Conservation (phyloP, 2,888 invertebrate species). For the Falcaria lacertinaria region DNA sequence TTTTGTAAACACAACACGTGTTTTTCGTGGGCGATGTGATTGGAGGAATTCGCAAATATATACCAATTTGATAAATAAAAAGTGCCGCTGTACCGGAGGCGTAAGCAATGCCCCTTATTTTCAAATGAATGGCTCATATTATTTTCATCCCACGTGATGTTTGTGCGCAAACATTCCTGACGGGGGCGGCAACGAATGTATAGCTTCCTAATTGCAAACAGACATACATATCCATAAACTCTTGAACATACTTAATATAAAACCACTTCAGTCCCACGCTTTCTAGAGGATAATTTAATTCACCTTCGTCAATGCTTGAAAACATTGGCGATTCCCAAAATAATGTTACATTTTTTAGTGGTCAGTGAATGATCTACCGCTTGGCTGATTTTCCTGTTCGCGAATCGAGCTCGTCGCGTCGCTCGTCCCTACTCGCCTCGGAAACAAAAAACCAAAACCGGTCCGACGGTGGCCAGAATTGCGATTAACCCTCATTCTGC, state of each 20-base stretch:
- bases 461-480: slow-evolving; percentile 63
- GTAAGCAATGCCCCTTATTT: slow-evolving; percentile 40
- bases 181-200: slow-evolving; percentile 44
- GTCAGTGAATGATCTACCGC: slow-evolving; percentile 37
- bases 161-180: slow-evolving; percentile 39
- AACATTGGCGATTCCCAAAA: slow-evolving; percentile 18
- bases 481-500: slow-evolving; percentile 61
- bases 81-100: slow-evolving; percentile 36
- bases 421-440: slow-evolving; percentile 29
- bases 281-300: slow-evolving; percentile 22
- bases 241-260: slow-evolving; percentile 30
- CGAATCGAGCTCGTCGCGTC: slow-evolving; percentile 43
- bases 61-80: slow-evolving; percentile 17
- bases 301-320: slow-evolving; percentile 10
- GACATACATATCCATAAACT: slow-evolving; percentile 38
- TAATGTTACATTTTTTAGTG: slow-evolving; percentile 18
- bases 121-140: slow-evolving; percentile 26
- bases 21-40: slow-evolving; percentile 41
- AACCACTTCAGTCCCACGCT: slow-evolving; percentile 27
- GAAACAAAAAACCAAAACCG: slow-evolving; percentile 55
- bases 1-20: slow-evolving; percentile 18
- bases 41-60: slow-evolving; percentile 23
- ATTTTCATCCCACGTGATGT: slow-evolving; percentile 42
- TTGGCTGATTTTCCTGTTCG: slow-evolving; percentile 34
- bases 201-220: slow-evolving; percentile 12